These are phyloP conservation scores for Rotaria socialis DNA, from an alignment of 2,888 invertebrate species.

Conservation along the genomic window DNA sequence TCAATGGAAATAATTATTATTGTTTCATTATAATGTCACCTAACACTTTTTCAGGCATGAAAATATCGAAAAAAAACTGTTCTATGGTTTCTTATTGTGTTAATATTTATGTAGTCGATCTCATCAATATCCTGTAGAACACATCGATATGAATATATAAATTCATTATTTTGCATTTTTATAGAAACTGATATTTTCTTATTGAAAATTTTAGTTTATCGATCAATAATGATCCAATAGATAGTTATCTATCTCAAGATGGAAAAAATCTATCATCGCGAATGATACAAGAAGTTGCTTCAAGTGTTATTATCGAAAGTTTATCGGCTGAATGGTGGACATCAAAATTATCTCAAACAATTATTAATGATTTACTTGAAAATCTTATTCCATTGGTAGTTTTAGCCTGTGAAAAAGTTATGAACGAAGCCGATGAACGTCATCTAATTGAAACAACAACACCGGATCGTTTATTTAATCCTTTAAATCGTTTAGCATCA, in stretches of 20 bases:
- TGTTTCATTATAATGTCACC: too few relatives aligned
- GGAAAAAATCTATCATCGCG: not conserved
- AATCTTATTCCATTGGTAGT: conserved; percentile 58
- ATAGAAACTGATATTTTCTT: too few relatives aligned
- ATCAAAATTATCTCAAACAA: not conserved
- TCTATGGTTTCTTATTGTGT: too few relatives aligned
- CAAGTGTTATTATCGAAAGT: not conserved
- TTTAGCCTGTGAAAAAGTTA: conserved; percentile 58
- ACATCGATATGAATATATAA: too few relatives aligned
- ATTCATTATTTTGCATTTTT: too few relatives aligned
- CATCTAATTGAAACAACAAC: conserved; percentile 51
- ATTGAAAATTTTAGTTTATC: not conserved
- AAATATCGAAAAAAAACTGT: too few relatives aligned
- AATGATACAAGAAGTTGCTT: conserved; percentile 8
- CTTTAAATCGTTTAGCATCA: conserved; percentile 58
- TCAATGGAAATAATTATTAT: too few relatives aligned
- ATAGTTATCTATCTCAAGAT: not conserved
- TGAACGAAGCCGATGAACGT: conserved; percentile 55
- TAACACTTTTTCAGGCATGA: too few relatives aligned
- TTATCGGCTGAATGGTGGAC: conserved; percentile 26
- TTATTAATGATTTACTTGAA: conserved; percentile 52
- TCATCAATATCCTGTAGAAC: too few relatives aligned
- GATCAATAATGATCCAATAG: not conserved
- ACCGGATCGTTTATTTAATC: conserved; percentile 57
- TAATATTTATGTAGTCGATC: too few relatives aligned